Evolutionary conservation across 1,140 invertebrate species (phyloP).

Genomic region (Dendrolimus punctatus): DNA sequence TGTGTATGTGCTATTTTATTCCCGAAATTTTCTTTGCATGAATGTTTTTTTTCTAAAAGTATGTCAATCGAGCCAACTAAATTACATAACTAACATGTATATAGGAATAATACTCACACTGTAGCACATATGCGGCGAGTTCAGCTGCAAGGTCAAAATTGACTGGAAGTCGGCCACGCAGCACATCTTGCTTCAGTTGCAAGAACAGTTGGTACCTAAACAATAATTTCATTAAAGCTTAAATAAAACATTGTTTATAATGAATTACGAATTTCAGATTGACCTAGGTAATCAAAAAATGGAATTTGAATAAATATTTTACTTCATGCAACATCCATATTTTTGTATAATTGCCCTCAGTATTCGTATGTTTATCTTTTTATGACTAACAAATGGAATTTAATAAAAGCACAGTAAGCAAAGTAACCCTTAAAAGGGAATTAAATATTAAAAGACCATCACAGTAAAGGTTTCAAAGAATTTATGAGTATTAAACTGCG

Average conservation of each 20-base stretch:
- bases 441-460: slow-evolving; percentile 68
- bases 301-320: too few relatives aligned
- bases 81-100: slow-evolving; percentile 4
- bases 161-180: slow-evolving; percentile 91
- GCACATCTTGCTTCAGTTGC: slow-evolving; percentile 95
- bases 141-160: slow-evolving; percentile 92
- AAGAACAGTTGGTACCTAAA: slow-evolving; percentile 95
- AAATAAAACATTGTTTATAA: too few relatives aligned
- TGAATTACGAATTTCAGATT: too few relatives aligned
- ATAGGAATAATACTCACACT: slow-evolving; percentile 85
- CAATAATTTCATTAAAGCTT: not conserved
- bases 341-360: too few relatives aligned
- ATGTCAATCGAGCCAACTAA: not conserved
- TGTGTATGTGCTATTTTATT: not conserved
- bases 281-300: too few relatives aligned
- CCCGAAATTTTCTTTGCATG: too few relatives aligned
- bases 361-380: slow-evolving; percentile 11
- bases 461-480: slow-evolving; percentile 51
- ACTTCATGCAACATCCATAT: too few relatives aligned
- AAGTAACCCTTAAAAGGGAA: slow-evolving; percentile 44
- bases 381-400: slow-evolving; percentile 10
- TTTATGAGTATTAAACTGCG: slow-evolving; percentile 52
- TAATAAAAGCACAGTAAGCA: slow-evolving; percentile 14
- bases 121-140: slow-evolving; percentile 93
- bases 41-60: not conserved